phyloP scores from a whole-genome alignment of 2,797 vertebrate genomes.

The Meda fulgida region DNA sequence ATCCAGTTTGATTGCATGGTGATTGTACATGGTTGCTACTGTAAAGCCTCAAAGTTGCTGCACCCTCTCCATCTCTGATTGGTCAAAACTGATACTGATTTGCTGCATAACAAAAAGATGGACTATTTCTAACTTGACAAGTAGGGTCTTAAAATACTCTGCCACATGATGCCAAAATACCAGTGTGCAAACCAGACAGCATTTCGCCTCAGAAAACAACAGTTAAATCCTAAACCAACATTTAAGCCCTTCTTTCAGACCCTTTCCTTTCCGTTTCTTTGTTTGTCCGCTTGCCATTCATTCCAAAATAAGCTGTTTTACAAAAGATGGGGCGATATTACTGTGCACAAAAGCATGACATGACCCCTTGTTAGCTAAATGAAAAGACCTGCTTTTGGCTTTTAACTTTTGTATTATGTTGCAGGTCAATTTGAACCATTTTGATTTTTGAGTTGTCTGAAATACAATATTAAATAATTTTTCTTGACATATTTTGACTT shows the following conservation, averaged over 20 bases:
- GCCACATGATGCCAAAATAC: background rate
- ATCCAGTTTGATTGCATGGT: background rate
- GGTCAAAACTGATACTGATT: background rate
- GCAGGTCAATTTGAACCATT: background rate
- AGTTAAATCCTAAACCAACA: constrained; percentile 1
- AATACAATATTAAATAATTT: background rate
- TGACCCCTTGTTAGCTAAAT: background rate
- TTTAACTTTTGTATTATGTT: background rate
- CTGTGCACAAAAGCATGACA: background rate
- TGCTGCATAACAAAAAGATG: background rate
- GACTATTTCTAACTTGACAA: background rate
- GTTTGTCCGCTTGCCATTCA: background rate
- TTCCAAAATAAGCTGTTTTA: background rate
- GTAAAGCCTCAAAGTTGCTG: background rate
- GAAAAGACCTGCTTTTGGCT: background rate
- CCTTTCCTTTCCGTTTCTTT: background rate
- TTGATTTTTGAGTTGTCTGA: background rate
- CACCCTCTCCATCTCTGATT: background rate
- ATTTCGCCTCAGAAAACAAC: background rate
- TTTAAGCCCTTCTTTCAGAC: background rate
- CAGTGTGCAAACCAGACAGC: background rate
- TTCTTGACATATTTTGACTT: background rate
- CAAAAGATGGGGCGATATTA: background rate
- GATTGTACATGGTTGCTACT: background rate
- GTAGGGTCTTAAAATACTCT: background rate